Percentiles rank a stretch among this genome's conserved stretches.
These are phyloP conservation scores for Pantherophis guttatus DNA, from an alignment of 2,113 vertebrate species.

Conservation along the genomic window DNA sequence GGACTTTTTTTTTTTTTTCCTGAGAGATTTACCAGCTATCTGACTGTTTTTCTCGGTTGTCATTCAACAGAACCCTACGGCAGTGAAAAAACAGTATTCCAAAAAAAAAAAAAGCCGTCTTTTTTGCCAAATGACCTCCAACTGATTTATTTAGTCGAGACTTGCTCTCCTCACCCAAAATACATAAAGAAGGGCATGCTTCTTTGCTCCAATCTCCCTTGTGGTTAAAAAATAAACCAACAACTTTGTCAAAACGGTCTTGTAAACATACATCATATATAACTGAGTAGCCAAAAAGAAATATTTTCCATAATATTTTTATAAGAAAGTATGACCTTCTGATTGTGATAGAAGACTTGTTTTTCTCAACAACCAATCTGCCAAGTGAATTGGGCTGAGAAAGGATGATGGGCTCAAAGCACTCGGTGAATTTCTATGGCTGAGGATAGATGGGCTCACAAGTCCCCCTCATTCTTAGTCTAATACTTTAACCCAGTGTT, in stretches of 20 bases:
- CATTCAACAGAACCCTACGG: background rate
- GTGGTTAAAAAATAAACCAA: background rate
- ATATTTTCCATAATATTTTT: background rate
- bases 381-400: background rate
- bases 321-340: background rate
- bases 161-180: background rate
- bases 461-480: background rate
- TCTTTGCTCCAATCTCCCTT: background rate
- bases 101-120: background rate
- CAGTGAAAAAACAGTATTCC: background rate
- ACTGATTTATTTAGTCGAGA: background rate
- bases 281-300: background rate
- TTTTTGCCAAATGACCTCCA: background rate
- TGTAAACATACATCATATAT: background rate
- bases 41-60: background rate
- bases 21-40: background rate
- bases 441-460: background rate
- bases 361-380: background rate
- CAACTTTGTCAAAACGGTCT: background rate
- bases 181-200: background rate
- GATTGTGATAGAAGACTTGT: too few species aligned
- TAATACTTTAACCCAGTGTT: background rate
- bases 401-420: background rate
- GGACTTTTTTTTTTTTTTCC: background rate
- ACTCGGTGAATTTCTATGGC: background rate